Base-by-base conservation (phyloP, 1,140 invertebrate species). In the Euschistus heros region DNA sequence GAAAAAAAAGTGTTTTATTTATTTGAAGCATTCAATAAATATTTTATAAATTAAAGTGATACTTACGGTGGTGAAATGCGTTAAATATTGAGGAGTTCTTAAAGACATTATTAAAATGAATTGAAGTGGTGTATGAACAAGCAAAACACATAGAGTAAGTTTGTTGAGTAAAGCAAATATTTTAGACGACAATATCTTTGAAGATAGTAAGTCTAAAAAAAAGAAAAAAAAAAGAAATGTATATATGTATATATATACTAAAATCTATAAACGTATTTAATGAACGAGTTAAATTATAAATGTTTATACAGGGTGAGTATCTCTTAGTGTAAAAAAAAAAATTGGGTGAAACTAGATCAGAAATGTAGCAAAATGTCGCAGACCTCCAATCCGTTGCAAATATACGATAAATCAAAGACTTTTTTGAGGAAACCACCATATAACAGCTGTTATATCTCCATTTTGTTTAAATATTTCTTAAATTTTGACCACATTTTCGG, bases 131-230 rank as follows among this genome's bases (percentile, higher is more conserved):
- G 47, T 50, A 22, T 50, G 47, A 14, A 50, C 47, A 5, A 50
- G 47, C 10, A 50, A 22, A 22, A 50, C 47, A 50, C n/a, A 50
- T 6, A 50, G 20, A 50, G n/a, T 50, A 4, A 50, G 47, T 50
- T 50, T 50, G 20, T 50, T 13, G 47, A 50, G 47, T 2, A 50
- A 8, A 5, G 17, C 2, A 50, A 50, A 50, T 10, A 50, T 13
- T 50, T 50, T 50, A n/a, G 47, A 50, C n/a, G 47, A 50, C 7
- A 50, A 22, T 50, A 50, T 20, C 47, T 50, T 50, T 50, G 47
- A 50, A 18, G 47, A 20, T 50, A 50, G n/a, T 50, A 50, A 50
- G 7, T 50, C 47, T 50, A 10, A 50, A 50, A 44, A 10, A 44
- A 44, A 44, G 17, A 44, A 44, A 10, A 10, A 10, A 7, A 44